Evolutionary conservation across 2,888 invertebrate species (phyloP).

Genomic region (Alitta virens): DNA sequence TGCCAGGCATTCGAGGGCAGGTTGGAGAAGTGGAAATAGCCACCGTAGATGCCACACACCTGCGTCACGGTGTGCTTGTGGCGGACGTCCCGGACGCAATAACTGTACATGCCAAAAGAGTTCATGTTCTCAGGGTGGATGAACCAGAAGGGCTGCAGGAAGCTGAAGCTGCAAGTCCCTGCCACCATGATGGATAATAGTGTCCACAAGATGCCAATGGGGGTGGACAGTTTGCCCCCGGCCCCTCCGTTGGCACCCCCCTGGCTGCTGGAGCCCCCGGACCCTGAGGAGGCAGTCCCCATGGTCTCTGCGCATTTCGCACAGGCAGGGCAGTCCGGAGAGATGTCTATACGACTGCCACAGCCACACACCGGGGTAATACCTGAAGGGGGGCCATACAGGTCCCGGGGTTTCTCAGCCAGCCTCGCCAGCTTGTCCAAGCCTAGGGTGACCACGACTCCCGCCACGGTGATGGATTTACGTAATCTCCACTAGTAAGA

Average conservation of each 20-base stretch:
- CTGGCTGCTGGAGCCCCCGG: too few relatives aligned
- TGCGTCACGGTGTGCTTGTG: conserved; percentile 11
- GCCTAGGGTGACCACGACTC: too few relatives aligned
- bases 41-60: conserved; percentile 32
- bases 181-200: conserved; percentile 54
- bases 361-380: too few relatives aligned
- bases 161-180: conserved; percentile 52
- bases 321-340: too few relatives aligned
- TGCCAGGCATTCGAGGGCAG: conserved; percentile 40
- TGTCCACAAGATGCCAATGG: conserved; percentile 51
- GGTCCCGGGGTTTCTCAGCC: too few relatives aligned
- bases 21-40: conserved; percentile 28
- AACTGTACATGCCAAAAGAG: conserved; percentile 45
- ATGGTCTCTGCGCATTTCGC: too few relatives aligned
- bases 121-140: conserved; percentile 39
- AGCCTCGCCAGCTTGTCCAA: too few relatives aligned
- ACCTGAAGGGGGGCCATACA: too few relatives aligned
- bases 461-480: too few relatives aligned
- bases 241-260: not conserved
- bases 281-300: too few relatives aligned
- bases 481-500: too few relatives aligned
- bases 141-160: conserved; percentile 57
- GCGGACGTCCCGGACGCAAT: conserved; percentile 33
- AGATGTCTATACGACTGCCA: too few relatives aligned
- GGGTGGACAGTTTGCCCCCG: conserved; percentile 34